phyloP scores from a whole-genome alignment of 1,140 invertebrate genomes.

The Meloidogyne hapla region DNA sequence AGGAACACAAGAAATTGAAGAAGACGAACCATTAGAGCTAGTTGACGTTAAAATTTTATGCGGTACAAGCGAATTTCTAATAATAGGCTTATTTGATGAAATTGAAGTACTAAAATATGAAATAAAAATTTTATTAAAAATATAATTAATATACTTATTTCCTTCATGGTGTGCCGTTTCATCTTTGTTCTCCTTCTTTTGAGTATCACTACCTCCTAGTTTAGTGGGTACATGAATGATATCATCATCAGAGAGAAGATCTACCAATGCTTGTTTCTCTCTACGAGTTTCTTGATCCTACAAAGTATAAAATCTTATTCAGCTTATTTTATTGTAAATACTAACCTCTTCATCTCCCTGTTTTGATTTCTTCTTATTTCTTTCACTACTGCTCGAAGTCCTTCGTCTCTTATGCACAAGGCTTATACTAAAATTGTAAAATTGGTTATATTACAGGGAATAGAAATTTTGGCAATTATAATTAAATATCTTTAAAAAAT shows the following conservation, averaged over 20 bases:
- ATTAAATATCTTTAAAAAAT: no score
- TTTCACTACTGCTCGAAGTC: background rate
- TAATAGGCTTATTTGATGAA: no score
- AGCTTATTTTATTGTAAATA: background rate
- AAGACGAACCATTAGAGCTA: background rate
- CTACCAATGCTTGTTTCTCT: constrained; percentile 15
- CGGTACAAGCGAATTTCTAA: no score
- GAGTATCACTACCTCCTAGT: background rate
- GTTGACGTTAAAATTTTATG: background rate
- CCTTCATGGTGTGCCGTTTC: background rate
- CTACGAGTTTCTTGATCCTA: background rate
- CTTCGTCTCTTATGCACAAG: background rate
- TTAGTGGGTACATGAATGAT: no score
- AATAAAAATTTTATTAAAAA: no score
- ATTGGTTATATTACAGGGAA: no score
- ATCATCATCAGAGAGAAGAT: constrained; percentile 9
- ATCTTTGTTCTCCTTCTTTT: background rate
- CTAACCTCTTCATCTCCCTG: background rate
- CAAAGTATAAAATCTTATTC: background rate
- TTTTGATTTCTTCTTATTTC: background rate
- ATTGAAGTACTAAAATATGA: no score
- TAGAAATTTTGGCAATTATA: background rate
- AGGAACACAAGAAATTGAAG: constrained; percentile 7
- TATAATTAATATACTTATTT: no score
- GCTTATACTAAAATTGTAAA: background rate